Percentiles rank a stretch among this genome's conserved stretches.
phyloP scores from a whole-genome alignment of 2,888 invertebrate species.

The Bellardia pandia region DNA sequence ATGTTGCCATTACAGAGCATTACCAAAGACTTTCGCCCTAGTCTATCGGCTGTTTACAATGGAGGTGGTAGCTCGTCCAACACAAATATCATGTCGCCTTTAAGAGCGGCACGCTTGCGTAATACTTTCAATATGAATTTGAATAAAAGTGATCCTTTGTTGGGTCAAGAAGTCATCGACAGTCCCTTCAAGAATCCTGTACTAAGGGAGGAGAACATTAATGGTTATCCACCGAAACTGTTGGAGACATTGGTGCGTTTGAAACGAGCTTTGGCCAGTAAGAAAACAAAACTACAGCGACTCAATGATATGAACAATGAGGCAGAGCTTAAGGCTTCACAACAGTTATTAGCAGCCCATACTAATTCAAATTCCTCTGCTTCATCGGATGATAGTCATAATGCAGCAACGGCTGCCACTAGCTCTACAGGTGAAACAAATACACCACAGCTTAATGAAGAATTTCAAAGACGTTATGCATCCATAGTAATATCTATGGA shows the following conservation, averaged over 20 bases:
- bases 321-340: conserved; percentile 91
- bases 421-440: conserved; percentile 38
- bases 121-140: conserved; percentile 79
- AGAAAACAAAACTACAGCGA: conserved; percentile 91
- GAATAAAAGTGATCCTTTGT: conserved; percentile 89
- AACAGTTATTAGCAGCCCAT: conserved; percentile 71
- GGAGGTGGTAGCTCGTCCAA: conserved; percentile 84
- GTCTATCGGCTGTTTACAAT: conserved; percentile 81
- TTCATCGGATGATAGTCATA: conserved; percentile 75
- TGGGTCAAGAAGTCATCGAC: conserved; percentile 85
- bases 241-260: conserved; percentile 94
- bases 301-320: conserved; percentile 95
- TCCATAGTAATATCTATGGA: conserved; percentile 94
- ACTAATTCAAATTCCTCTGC: conserved; percentile 76
- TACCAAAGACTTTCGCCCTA: conserved; percentile 91
- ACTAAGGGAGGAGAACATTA: conserved; percentile 85
- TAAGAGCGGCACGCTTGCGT: conserved; percentile 69
- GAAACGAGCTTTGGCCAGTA: conserved; percentile 92
- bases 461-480: conserved; percentile 96
- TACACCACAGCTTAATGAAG: conserved; percentile 86
- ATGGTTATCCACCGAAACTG: conserved; percentile 93
- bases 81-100: conserved; percentile 80
- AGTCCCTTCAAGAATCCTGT: conserved; percentile 84
- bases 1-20: conserved; percentile 94
- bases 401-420: conserved; percentile 12